Base-by-base conservation (phyloP, 2,888 invertebrate genomes). In the Eurois occulta region DNA sequence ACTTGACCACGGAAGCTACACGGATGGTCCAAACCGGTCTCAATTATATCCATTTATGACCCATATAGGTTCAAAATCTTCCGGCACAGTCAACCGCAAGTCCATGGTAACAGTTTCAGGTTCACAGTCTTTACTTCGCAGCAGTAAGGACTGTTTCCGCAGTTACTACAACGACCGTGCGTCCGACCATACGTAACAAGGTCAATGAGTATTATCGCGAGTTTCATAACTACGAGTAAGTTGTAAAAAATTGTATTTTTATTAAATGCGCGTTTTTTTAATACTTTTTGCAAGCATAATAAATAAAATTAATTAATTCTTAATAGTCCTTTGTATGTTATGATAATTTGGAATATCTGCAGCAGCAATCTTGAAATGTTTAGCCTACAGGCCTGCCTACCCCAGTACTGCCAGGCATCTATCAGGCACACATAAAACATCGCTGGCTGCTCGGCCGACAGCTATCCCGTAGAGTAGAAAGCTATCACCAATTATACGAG, bases 391-490 rank as follows among this genome's bases (percentile, higher is more conserved):
- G 7, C 16, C 48, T 55, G 41, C 58, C 10, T 38, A 68, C 41
- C 3, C 58, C 52, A 28, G 46, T 24, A 74, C 21, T 24, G 43
- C 7, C 52, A 60, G 58, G 46, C 66, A 48, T 66, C n/a, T 75
- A 75, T 55, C 70, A 62, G 72, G 66, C 28, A 4, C 10, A 55
- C 60, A 84, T 84, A 73, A 79, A 84, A 24, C 71, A 72, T 70
- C 32, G 38, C 71, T 73, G 52, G 64, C 52, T 74, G n/a, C 72
- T 83, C 71, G 66, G 46, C 55, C 52, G 72, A 43, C 80, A 75
- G 67, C 35, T 88, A 81, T 78, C 88, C 89, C 88, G 82, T 77
- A 18, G 69, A 74, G 80, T 83, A 87, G 88, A 88, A 88, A 88
- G 88, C 79, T 76, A 86, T 78, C 52, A 66, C 46, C 89, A 89